Evolutionary conservation across 2,888 invertebrate genomes (phyloP), one percentile per base, ranked within the genome.

Genomic region (Tetranychus piercei): DNA sequence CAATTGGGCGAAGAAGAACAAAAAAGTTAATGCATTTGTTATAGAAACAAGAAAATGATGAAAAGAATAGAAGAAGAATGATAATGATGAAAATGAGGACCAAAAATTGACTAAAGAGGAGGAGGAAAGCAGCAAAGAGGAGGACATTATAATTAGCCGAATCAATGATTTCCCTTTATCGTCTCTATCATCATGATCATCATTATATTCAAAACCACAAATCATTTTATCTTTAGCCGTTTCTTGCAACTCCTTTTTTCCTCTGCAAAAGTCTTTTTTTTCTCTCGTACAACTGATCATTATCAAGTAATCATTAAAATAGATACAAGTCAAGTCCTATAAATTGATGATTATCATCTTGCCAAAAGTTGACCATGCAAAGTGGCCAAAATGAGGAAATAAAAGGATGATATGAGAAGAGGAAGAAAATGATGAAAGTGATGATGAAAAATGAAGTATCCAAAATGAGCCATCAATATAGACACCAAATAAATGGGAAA

Each of bases 101-200:
- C 34, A 4, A 34, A 34, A 34, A 34, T 34, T 34, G 34, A 34
- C 34, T 34, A 34, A 34, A 34, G 34, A 34, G 34, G 34, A 34
- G 34, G 34, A 34, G 34, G 34, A 34, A 34, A 34, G 34, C 34
- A 34, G 34, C 34, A 34, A 34, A 15, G 55, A 55, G 55, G 55
- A 55, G 55, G 55, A 55, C 55, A 55, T 55, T 55, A 55, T 55
- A 55, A 55, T 55, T 55, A 55, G 55, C 55, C 55, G 55, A 55
- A 15, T 55, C 11, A 55, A 55, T 55, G 55, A 55, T 9, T 55
- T 15, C 15, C 55, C 15, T 55, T 34, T 34, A 34, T 34, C 34
- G 5, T 34, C 34, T 55, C 55, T 9, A 55, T 15, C 15, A 55
- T 55, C 9, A 55, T 55, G 11, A 55, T 55, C 55, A 55, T 55